Percentiles rank a stretch among this genome's conserved stretches.
Evolutionary conservation across 2,113 vertebrate genomes (phyloP).

Genomic region (Chionis minor): DNA sequence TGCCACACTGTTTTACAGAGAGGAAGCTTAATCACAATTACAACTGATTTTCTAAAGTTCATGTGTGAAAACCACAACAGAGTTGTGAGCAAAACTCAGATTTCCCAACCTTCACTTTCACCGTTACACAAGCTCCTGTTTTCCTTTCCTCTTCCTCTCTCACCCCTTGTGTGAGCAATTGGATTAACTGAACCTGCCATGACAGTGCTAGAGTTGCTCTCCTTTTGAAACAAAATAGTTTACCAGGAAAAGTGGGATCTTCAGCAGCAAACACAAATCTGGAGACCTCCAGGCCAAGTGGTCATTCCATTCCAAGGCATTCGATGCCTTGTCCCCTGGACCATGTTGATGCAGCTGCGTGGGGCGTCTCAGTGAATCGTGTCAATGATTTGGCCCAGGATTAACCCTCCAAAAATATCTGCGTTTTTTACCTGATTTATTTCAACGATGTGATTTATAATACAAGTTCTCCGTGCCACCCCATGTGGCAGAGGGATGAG

Average conservation of each 20-base stretch:
- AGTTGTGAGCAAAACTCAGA: neutral
- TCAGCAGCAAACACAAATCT: neutral
- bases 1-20: neutral
- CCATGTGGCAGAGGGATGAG: neutral
- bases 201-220: neutral
- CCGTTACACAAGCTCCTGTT: neutral
- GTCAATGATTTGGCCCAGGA: neutral
- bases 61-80: neutral
- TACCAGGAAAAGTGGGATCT: neutral
- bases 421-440: neutral
- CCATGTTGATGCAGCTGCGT: rapidly evolving
- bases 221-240: neutral
- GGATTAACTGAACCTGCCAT: neutral
- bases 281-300: neutral
- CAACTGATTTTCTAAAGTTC: neutral
- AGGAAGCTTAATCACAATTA: neutral
- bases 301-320: no score
- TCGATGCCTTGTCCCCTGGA: neutral
- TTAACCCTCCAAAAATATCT: neutral
- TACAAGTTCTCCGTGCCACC: neutral
- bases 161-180: neutral
- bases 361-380: rapidly evolving
- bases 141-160: neutral
- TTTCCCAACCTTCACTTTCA: neutral
- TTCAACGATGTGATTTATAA: neutral